Evolutionary conservation across 2,113 vertebrate species (phyloP).

Genomic region (Coregonus clupeaformis): DNA sequence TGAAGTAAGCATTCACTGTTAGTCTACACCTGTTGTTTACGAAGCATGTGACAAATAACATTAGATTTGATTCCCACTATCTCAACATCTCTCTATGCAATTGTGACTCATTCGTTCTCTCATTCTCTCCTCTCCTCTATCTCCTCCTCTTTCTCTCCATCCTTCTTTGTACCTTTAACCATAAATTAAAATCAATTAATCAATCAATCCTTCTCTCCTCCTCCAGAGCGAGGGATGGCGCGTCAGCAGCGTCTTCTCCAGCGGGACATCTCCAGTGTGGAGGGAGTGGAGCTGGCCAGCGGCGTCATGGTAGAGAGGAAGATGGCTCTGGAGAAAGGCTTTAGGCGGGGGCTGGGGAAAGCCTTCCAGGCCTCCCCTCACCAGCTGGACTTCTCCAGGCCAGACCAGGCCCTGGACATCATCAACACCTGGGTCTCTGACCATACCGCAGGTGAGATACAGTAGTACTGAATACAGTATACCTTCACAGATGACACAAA

Average conservation of each 20-base stretch:
- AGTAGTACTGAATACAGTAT: no score
- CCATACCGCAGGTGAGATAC: conserved; percentile 79
- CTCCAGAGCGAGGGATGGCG: conserved; percentile 71
- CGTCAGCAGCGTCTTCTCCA: conserved; percentile 71
- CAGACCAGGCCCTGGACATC: conserved; percentile 66
- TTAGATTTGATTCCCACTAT: no score
- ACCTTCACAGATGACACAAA: no score
- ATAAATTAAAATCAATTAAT: neutral
- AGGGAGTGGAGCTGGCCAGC: conserved; percentile 69
- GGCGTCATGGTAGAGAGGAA: conserved; percentile 84
- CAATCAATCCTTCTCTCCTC: neutral
- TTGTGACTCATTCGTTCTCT: neutral
- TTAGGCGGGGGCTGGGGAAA: conserved; percentile 67
- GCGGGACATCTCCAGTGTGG: conserved; percentile 62
- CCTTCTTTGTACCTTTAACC: neutral
- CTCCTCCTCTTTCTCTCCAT: neutral
- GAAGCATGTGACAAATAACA: no score
- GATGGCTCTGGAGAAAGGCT: conserved; percentile 73
- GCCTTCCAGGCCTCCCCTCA: conserved; percentile 77
- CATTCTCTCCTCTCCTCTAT: neutral
- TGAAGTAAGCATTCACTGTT: no score
- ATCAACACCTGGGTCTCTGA: conserved; percentile 83
- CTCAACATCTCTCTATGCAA: no score
- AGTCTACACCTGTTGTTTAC: no score
- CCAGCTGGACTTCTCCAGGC: conserved; percentile 81